Percentiles rank a stretch among this genome's conserved stretches.
Evolutionary conservation across 2,797 vertebrate species (phyloP).

Genomic region (Micromesistius poutassou): DNA sequence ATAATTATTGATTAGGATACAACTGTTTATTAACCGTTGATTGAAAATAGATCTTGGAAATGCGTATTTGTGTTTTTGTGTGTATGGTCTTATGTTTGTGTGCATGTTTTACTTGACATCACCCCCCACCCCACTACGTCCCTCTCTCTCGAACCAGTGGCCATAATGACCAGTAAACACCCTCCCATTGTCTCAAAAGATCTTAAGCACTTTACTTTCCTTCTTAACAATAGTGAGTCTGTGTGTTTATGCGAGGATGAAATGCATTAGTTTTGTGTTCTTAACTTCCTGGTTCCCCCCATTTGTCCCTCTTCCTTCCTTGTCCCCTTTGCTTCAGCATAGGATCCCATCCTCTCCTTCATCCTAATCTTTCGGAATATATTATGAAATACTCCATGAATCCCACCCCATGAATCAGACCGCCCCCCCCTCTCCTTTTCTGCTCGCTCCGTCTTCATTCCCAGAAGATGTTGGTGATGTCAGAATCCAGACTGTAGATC

Average conservation of each 20-base stretch:
- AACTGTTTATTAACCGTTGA: constrained; percentile 19
- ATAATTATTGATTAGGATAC: constrained; percentile 1
- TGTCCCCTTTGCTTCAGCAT: neutral
- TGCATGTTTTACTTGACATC: neutral
- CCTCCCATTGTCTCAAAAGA: neutral
- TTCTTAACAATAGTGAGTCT: neutral
- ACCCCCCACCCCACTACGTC: neutral
- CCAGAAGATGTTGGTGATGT: constrained; percentile 81
- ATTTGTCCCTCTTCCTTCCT: neutral
- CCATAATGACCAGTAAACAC: neutral
- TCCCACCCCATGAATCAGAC: constrained; percentile 2
- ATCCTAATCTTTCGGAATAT: neutral
- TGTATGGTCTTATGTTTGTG: constrained; percentile 8
- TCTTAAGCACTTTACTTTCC: neutral
- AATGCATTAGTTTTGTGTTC: neutral
- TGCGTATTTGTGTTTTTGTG: constrained; percentile 4
- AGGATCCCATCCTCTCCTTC: neutral
- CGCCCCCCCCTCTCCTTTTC: neutral
- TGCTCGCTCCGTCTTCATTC: constrained; percentile 30
- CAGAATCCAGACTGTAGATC: constrained; percentile 81
- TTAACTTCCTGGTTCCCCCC: neutral
- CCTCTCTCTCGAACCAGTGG: neutral
- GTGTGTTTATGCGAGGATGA: neutral
- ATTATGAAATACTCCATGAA: constrained; percentile 2
- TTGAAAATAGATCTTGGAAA: neutral